Evolutionary conservation across 2,113 vertebrate species (phyloP).

Genomic region (Bos indicus): DNA sequence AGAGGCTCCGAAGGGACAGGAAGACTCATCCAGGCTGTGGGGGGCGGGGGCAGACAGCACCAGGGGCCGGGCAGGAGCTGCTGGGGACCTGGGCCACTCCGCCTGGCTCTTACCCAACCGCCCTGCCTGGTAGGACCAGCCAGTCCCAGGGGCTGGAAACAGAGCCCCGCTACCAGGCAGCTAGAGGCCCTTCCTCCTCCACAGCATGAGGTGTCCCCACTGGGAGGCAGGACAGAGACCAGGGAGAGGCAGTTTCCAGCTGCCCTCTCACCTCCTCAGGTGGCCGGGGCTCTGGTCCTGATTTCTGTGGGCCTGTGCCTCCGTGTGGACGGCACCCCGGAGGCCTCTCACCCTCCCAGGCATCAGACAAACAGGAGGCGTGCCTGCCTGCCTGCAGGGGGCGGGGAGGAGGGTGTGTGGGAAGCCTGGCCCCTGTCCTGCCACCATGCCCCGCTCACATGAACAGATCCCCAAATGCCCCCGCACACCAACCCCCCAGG

Average conservation of each 20-base stretch:
- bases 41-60: not conserved
- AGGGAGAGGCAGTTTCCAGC: not conserved
- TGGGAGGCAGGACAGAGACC: not conserved
- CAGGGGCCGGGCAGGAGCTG: not conserved
- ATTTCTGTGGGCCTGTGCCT: not conserved
- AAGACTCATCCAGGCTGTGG: not conserved
- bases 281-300: not conserved
- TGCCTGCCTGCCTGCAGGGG: not conserved
- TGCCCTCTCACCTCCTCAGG: not conserved
- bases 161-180: not conserved
- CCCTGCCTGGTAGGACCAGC: rapidly evolving
- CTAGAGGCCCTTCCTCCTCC: too few species aligned
- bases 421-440: not conserved
- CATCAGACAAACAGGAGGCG: not conserved
- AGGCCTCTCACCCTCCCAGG: not conserved
- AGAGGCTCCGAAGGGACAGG: rapidly evolving
- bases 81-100: not conserved
- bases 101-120: not conserved
- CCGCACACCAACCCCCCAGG: not conserved
- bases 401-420: too few species aligned
- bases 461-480: not conserved
- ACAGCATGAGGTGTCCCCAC: not conserved
- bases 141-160: not conserved
- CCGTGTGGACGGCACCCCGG: not conserved
- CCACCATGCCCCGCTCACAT: rapidly evolving